phyloP scores from a whole-genome alignment of 2,888 invertebrate species.

The Ornithoptera alexandrae region DNA sequence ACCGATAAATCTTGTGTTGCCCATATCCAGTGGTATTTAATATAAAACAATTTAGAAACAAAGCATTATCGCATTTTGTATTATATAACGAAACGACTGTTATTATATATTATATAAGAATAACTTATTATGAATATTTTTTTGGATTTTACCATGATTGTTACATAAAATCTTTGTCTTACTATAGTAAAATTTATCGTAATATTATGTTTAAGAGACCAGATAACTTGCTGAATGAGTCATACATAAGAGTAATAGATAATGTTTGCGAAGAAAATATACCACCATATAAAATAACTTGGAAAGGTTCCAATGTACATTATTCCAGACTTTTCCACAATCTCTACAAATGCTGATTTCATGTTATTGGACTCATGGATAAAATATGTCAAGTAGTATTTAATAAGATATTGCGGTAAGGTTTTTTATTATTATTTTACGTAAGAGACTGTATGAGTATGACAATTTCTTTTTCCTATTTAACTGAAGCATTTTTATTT shows the following conservation, averaged over 20 bases:
- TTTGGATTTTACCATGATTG: no score
- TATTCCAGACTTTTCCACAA: neutral
- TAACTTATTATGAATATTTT: neutral
- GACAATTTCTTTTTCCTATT: no score
- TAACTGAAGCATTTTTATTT: no score
- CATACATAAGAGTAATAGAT: conserved; percentile 3
- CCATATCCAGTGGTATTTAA: no score
- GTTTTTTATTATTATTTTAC: no score
- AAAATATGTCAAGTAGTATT: neutral
- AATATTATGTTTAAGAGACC: neutral
- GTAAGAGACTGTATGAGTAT: no score
- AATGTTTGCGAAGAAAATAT: conserved; percentile 11
- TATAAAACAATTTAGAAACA: no score
- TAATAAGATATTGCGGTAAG: neutral
- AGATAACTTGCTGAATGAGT: conserved; percentile 5
- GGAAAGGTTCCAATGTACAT: conserved; percentile 12
- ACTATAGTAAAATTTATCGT: neutral
- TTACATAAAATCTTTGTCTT: neutral
- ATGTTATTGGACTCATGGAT: neutral
- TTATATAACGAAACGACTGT: no score
- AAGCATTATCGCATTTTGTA: no score
- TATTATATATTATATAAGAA: neutral
- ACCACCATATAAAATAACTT: conserved; percentile 2
- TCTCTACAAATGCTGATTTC: neutral
- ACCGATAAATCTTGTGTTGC: no score